Percentiles rank a stretch among this genome's conserved stretches.
These are phyloP conservation scores for Trialeurodes vaporariorum DNA, from an alignment of 1,140 invertebrate species.

Conservation along the genomic window DNA sequence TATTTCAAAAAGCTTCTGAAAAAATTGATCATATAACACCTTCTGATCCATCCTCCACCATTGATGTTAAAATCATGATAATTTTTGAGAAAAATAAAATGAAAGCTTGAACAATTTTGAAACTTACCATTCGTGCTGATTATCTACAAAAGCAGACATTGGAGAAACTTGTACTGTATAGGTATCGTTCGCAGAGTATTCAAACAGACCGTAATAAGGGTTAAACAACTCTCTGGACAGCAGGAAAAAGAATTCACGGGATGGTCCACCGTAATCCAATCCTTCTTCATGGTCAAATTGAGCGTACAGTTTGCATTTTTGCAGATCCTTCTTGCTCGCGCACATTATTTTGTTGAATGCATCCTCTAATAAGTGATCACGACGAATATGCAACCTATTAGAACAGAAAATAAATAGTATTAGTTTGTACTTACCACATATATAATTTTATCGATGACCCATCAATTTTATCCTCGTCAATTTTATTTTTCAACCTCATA, in stretches of 20 bases:
- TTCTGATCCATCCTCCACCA: no score
- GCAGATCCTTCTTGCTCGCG: conserved; percentile 86
- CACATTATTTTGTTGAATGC: conserved; percentile 95
- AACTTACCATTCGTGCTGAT: conserved; percentile 85
- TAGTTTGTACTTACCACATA: no score
- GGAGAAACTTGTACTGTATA: conserved; percentile 97
- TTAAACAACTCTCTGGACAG: conserved; percentile 93
- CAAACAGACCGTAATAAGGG: conserved; percentile 95
- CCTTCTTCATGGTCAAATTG: conserved; percentile 94
- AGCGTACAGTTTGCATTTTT: conserved; percentile 88
- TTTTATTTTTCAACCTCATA: no score
- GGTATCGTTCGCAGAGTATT: conserved; percentile 95
- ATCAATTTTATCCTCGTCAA: no score
- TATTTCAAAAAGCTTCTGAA: no score
- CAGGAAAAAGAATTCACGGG: conserved; percentile 93
- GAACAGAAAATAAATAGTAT: no score
- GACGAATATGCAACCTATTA: conserved; percentile 73
- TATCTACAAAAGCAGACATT: conserved; percentile 96
- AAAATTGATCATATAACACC: no score
- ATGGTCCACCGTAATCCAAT: conserved; percentile 93
- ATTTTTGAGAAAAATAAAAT: no score
- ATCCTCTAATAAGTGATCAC: conserved; percentile 89
- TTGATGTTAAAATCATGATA: no score
- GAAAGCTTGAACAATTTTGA: no score
- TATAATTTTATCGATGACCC: no score